Conservation (phyloP, 2,888 invertebrate species). For the Brassicogethes aeneus region DNA sequence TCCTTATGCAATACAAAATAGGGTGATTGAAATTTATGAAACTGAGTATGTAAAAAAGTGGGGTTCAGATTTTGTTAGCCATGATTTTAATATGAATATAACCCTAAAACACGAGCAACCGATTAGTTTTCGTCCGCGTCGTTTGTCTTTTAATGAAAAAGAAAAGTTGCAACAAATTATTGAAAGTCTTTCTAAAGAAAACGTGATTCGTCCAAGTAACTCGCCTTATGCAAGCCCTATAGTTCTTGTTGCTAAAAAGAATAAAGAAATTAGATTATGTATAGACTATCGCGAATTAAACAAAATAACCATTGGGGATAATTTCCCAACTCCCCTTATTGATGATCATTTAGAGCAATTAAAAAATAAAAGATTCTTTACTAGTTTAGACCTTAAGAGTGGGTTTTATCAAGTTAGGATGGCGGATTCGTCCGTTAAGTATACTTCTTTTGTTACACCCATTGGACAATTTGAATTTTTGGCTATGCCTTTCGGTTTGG, state of each 20-base stretch:
- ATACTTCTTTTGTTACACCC: slow-evolving; percentile 10
- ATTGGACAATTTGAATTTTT: slow-evolving; percentile 12
- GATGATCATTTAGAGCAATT: slow-evolving; percentile 15
- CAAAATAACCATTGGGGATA: slow-evolving; percentile 2
- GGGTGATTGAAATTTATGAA: background rate
- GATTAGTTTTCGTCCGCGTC: background rate
- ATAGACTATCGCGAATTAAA: slow-evolving; percentile 2
- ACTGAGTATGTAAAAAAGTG: too few species aligned
- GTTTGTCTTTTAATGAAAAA: slow-evolving; percentile 4
- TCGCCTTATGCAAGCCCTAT: slow-evolving; percentile 4
- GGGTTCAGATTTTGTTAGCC: too few species aligned
- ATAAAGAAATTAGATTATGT: slow-evolving; percentile 1
- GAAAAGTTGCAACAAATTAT: background rate
- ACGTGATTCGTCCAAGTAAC: slow-evolving; percentile 3
- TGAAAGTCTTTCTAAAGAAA: background rate
- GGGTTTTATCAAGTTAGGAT: slow-evolving; percentile 3
- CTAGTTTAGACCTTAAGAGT: slow-evolving; percentile 20
- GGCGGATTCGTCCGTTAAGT: background rate
- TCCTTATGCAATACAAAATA: background rate
- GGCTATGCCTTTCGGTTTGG: background rate
- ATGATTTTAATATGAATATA: background rate
- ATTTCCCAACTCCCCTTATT: slow-evolving; percentile 5
- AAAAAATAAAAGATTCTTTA: slow-evolving; percentile 17
- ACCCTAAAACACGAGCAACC: background rate
- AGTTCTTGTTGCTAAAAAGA: slow-evolving; percentile 2